phyloP scores from a whole-genome alignment of 1,140 invertebrate genomes.

The Streblospio benedicti region DNA sequence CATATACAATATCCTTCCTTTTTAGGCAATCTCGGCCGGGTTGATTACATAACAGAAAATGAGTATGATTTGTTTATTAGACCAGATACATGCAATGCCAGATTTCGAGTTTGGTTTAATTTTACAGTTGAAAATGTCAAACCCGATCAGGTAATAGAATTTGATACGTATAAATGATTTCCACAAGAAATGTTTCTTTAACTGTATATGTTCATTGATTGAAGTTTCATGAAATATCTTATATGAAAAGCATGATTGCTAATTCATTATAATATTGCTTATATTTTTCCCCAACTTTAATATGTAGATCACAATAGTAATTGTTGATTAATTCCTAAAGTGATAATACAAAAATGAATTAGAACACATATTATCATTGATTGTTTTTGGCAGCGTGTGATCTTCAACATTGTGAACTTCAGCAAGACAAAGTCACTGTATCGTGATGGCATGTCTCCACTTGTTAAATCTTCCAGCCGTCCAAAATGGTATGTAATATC shows the following conservation, averaged over 20 bases:
- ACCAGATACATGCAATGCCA: conserved; percentile 90
- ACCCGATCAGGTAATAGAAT: conserved; percentile 67
- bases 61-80: conserved; percentile 95
- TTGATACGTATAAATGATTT: no score
- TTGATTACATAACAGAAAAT: conserved; percentile 84
- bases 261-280: no score
- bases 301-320: no score
- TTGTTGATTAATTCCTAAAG: no score
- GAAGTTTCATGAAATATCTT: background rate
- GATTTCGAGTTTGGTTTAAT: conserved; percentile 92
- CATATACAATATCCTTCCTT: no score
- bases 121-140: conserved; percentile 95
- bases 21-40: conserved; percentile 83
- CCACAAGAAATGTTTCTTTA: no score
- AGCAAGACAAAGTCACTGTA: conserved; percentile 85
- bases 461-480: conserved; percentile 81
- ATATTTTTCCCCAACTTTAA: no score
- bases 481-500: conserved; percentile 74
- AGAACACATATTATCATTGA: no score
- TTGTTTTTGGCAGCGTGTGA: conserved; percentile 67
- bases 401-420: conserved; percentile 96
- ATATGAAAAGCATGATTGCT: background rate
- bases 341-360: background rate
- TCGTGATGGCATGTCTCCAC: conserved; percentile 78
- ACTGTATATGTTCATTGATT: background rate